A percentile compares a stretch with the other conserved stretches of the same genome.
These are phyloP conservation scores for Nothobranchius furzeri DNA, from an alignment of 2,113 vertebrate species.

Conservation along the genomic window DNA sequence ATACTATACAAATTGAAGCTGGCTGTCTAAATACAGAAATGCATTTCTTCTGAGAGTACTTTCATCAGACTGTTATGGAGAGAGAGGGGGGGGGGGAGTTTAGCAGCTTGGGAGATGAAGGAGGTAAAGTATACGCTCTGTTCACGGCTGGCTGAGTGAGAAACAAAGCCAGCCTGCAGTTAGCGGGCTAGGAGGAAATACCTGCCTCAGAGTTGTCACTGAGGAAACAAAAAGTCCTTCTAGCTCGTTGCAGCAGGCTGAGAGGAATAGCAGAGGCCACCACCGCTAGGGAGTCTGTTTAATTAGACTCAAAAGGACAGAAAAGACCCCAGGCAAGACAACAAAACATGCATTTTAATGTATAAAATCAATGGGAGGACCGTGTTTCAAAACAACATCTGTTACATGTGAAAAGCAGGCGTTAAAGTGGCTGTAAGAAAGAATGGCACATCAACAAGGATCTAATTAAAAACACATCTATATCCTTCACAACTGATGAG, in stretches of 20 bases:
- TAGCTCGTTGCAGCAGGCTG: constrained; percentile 31
- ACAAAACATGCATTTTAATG: constrained; percentile 40
- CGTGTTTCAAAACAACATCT: constrained; percentile 41
- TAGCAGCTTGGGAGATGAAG: constrained; percentile 46
- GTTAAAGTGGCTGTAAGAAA: constrained; percentile 26
- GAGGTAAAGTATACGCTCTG: constrained; percentile 32
- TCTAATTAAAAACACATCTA: constrained; percentile 33
- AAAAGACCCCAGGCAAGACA: constrained; percentile 58
- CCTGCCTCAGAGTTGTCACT: constrained; percentile 45
- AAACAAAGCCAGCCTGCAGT: constrained; percentile 61
- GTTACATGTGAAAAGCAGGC: constrained; percentile 29
- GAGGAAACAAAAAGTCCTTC: constrained; percentile 51
- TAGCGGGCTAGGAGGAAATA: constrained; percentile 45
- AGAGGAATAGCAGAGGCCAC: constrained; percentile 26
- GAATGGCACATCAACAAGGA: neutral
- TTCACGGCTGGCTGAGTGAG: constrained; percentile 55
- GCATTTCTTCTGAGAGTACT: constrained; percentile 21
- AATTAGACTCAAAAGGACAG: constrained; percentile 48
- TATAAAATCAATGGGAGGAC: constrained; percentile 51
- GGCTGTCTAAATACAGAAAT: constrained; percentile 24
- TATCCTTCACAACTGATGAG: neutral
- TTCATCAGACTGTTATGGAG: constrained; percentile 54
- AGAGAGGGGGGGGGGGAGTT: constrained; percentile 32
- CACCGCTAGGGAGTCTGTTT: constrained; percentile 47
- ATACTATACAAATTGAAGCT: constrained; percentile 6